These are phyloP conservation scores for Priapulus caudatus DNA, from an alignment of 2,888 invertebrate genomes.

Conservation along the genomic window DNA sequence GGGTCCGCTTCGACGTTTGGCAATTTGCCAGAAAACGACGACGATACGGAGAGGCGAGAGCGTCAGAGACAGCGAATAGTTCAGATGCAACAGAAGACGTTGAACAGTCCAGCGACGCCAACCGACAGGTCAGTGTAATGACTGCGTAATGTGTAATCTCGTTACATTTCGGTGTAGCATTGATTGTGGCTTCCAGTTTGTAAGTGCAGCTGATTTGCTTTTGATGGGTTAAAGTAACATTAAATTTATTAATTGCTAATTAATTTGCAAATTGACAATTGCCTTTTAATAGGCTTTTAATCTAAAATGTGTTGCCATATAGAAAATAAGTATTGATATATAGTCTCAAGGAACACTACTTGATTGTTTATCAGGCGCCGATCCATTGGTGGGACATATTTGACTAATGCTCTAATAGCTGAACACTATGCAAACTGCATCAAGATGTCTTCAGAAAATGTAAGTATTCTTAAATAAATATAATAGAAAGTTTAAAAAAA, in stretches of 20 bases:
- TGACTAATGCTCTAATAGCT: constrained; percentile 37
- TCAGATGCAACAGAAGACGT: constrained; percentile 28
- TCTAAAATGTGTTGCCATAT: too few species aligned
- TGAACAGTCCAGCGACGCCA: constrained; percentile 30
- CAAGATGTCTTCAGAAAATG: constrained; percentile 66
- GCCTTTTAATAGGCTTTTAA: too few species aligned
- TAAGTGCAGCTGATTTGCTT: too few species aligned
- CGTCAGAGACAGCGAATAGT: constrained; percentile 30
- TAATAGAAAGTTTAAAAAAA: constrained; percentile 1
- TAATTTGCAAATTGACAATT: too few species aligned
- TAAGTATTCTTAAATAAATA: constrained; percentile 37
- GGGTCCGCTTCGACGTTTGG: too few species aligned
- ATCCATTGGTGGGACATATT: constrained; percentile 42
- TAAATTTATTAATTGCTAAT: too few species aligned
- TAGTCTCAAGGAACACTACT: not conserved
- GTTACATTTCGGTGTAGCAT: too few species aligned
- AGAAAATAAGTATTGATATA: not conserved
- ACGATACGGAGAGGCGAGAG: constrained; percentile 32
- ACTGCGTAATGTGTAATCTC: too few species aligned
- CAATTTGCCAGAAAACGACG: constrained; percentile 29
- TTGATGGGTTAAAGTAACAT: too few species aligned
- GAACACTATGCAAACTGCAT: constrained; percentile 62
- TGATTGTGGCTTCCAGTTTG: too few species aligned
- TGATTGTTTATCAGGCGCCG: constrained; percentile 28
- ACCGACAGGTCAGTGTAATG: constrained; percentile 29